phyloP scores from a whole-genome alignment of 2,113 vertebrate genomes.

The Gnathonemus echidnorhynchus region DNA sequence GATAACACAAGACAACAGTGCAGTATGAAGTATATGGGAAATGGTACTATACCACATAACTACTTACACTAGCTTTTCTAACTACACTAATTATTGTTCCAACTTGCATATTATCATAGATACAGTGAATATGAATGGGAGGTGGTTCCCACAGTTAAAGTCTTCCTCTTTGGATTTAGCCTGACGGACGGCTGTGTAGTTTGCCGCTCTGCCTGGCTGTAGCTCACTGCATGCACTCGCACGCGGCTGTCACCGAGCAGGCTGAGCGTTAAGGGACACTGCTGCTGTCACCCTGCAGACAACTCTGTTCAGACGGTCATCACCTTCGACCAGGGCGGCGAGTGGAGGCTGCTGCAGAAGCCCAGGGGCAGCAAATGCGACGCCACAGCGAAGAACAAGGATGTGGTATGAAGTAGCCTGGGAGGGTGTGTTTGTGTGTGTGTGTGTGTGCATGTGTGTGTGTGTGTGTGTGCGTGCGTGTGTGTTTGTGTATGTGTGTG shows the following conservation, averaged over 20 bases:
- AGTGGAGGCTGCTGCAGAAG: constrained; percentile 74
- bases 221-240: background rate
- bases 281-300: constrained; percentile 50
- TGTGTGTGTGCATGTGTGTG: too few species aligned
- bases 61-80: background rate
- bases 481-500: background rate
- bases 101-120: background rate
- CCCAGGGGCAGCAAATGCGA: constrained; percentile 76
- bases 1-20: background rate
- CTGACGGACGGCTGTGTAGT: background rate
- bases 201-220: background rate
- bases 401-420: constrained; percentile 57
- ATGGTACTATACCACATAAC: background rate
- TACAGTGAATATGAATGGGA: background rate
- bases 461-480: background rate
- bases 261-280: background rate
- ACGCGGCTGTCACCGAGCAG: background rate
- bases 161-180: background rate
- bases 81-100: too few species aligned
- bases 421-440: background rate
- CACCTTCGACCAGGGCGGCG: constrained; percentile 83
- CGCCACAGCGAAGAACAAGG: constrained; percentile 69
- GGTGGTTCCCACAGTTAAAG: background rate
- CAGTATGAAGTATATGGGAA: background rate
- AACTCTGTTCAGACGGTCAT: constrained; percentile 79